A percentile compares a stretch with the other conserved stretches of the same genome.
phyloP scores from a whole-genome alignment of 2,888 invertebrate genomes.

The Crioceris asparagi region DNA sequence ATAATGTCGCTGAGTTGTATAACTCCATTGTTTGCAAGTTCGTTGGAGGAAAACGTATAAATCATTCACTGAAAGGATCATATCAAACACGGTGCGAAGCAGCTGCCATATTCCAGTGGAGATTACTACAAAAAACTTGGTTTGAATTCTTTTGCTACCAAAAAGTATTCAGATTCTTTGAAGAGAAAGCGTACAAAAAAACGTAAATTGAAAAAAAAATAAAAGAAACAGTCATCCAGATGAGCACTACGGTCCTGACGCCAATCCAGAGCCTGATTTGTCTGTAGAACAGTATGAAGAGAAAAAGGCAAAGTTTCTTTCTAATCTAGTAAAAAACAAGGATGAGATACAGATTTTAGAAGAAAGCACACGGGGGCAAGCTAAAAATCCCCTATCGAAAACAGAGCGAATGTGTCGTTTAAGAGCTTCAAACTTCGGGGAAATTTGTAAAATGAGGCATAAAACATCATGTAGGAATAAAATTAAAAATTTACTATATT shows the following conservation, averaged over 20 bases:
- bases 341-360: too few relatives aligned
- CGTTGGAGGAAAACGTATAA: constrained; percentile 25
- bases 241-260: constrained; percentile 1
- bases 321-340: too few relatives aligned
- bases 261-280: background rate
- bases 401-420: background rate
- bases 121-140: too few relatives aligned
- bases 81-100: constrained; percentile 25
- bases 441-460: background rate
- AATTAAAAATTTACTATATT: too few relatives aligned
- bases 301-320: too few relatives aligned
- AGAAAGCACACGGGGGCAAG: background rate
- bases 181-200: background rate
- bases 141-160: too few relatives aligned
- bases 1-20: constrained; percentile 23
- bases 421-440: background rate
- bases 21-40: constrained; percentile 25
- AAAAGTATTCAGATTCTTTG: too few relatives aligned
- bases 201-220: background rate
- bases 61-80: constrained; percentile 8
- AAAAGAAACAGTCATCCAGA: background rate
- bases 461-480: too few relatives aligned
- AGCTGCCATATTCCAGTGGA: constrained; percentile 26
- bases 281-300: too few relatives aligned
- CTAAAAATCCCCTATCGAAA: background rate